phyloP scores from a whole-genome alignment of 2,797 vertebrate genomes.

The Emys orbicularis region DNA sequence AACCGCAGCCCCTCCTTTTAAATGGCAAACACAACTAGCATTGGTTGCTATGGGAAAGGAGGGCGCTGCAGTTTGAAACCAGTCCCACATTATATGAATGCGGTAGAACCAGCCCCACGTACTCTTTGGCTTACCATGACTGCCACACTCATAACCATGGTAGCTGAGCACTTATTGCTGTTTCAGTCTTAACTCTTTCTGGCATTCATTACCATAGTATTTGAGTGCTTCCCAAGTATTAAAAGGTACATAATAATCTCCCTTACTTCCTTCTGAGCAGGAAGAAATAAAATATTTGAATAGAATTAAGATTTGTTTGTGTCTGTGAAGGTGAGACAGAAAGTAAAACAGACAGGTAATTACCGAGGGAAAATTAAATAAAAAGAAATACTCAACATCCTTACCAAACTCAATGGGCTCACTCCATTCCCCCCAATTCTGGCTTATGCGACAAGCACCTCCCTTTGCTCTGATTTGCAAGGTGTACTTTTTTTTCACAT shows the following conservation, averaged over 20 bases:
- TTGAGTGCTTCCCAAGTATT: rapidly evolving
- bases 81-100: too few relatives aligned
- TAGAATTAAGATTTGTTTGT: not conserved
- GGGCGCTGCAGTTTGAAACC: too few relatives aligned
- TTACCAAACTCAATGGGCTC: slow-evolving; percentile 68
- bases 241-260: not conserved
- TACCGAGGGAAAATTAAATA: not conserved
- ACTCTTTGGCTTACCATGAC: too few relatives aligned
- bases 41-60: too few relatives aligned
- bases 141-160: too few relatives aligned
- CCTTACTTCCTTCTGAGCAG: not conserved
- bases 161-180: not conserved
- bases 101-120: too few relatives aligned
- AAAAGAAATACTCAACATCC: not conserved
- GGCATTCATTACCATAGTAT: not conserved
- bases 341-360: not conserved
- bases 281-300: not conserved
- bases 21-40: too few relatives aligned
- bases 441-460: rapidly evolving
- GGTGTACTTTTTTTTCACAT: slow-evolving; percentile 15
- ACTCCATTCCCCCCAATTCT: slow-evolving; percentile 71
- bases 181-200: not conserved
- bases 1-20: too few relatives aligned
- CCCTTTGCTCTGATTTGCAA: slow-evolving; percentile 65
- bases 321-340: not conserved